These are phyloP conservation scores for Charadrius vociferus DNA, from an alignment of 2,113 vertebrate genomes.

Conservation along the genomic window DNA sequence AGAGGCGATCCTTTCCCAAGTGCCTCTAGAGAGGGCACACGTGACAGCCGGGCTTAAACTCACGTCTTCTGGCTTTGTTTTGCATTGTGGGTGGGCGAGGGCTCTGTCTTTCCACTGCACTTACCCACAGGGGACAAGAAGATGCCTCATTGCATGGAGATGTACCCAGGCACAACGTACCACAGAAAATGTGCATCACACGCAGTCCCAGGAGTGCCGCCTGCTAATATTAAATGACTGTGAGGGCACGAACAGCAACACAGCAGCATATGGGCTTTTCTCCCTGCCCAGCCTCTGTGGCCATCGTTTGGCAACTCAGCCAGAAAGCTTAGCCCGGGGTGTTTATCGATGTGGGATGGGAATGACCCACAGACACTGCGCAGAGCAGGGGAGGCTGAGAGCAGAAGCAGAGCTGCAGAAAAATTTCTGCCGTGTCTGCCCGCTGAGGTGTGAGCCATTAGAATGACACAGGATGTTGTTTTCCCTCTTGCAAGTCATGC, in stretches of 20 bases:
- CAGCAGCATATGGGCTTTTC: background rate
- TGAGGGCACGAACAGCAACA: background rate
- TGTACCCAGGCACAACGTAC: background rate
- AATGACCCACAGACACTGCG: background rate
- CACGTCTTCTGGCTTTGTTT: background rate
- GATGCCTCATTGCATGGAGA: background rate
- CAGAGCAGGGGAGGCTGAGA: background rate
- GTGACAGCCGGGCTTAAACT: background rate
- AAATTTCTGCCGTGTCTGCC: background rate
- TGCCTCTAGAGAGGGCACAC: background rate
- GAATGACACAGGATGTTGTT: slow-evolving; percentile 19
- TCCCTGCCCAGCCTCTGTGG: background rate
- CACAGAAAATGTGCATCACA: background rate
- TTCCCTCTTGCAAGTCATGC: slow-evolving; percentile 24
- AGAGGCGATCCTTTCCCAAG: rapidly evolving
- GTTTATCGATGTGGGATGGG: background rate
- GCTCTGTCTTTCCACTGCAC: background rate
- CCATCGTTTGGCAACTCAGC: background rate
- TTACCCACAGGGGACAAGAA: background rate
- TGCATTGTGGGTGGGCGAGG: background rate
- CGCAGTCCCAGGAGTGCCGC: background rate
- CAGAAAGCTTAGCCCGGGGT: background rate
- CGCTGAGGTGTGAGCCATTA: slow-evolving; percentile 37
- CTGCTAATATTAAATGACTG: background rate
- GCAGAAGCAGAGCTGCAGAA: background rate